Evolutionary conservation across 2,113 vertebrate genomes (phyloP).

Genomic region (Bettongia penicillata): DNA sequence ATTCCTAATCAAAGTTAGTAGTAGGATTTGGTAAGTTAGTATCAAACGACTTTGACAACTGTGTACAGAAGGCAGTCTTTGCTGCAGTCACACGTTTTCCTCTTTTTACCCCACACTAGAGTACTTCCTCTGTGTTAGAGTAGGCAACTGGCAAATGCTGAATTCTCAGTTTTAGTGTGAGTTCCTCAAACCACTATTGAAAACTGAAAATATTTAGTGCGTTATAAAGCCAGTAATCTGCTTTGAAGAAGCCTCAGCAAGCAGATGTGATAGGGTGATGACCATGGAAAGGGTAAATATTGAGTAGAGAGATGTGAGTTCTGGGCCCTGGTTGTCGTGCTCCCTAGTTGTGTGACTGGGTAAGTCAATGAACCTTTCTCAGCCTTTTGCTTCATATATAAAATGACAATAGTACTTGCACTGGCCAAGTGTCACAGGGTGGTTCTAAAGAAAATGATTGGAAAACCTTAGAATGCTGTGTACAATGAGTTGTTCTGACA

Average conservation of each 20-base stretch:
- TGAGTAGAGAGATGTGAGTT: neutral
- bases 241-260: neutral
- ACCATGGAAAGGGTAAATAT: neutral
- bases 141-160: slow-evolving; percentile 4
- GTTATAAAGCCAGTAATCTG: neutral
- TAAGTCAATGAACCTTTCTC: neutral
- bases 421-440: neutral
- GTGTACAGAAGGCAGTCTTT: neutral
- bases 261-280: neutral
- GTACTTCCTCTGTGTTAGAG: neutral
- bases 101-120: neutral
- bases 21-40: neutral
- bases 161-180: neutral
- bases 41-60: neutral
- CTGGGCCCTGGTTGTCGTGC: neutral
- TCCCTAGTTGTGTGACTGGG: neutral
- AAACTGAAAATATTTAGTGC: slow-evolving; percentile 15
- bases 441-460: neutral
- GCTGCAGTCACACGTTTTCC: neutral
- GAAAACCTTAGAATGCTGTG: neutral
- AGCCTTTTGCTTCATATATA: neutral
- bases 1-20: neutral
- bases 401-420: neutral
- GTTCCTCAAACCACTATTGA: slow-evolving; percentile 13
- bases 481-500: neutral